Evolutionary conservation across 2,113 vertebrate species (phyloP).

Genomic region (Alligator sinensis): DNA sequence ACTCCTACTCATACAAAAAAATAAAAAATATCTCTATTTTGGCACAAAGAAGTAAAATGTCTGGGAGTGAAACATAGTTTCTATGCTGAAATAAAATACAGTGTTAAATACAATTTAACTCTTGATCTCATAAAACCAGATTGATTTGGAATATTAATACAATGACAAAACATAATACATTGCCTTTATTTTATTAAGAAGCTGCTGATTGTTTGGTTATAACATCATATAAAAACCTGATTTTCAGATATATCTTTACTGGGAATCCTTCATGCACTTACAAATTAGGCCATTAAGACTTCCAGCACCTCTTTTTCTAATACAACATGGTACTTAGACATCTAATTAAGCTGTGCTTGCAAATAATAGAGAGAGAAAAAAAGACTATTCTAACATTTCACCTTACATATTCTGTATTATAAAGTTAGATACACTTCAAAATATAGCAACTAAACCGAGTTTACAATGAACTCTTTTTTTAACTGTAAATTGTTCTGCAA

Average conservation of each 20-base stretch:
- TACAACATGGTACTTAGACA: neutral
- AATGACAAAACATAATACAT: neutral
- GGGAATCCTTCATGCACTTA: neutral
- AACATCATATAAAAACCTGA: neutral
- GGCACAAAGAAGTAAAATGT: neutral
- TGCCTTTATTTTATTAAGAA: neutral
- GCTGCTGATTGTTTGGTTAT: neutral
- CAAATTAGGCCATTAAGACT: neutral
- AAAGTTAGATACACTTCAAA: no score
- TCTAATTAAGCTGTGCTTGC: neutral
- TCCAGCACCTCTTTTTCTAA: neutral
- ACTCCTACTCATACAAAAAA: no score
- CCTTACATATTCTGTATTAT: no score
- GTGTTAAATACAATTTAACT: neutral
- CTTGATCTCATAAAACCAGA: neutral
- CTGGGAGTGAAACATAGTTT: neutral
- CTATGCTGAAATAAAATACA: rapidly evolving
- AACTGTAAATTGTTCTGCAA: no score
- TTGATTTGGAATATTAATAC: neutral
- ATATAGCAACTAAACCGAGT: no score
- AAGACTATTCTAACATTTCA: no score
- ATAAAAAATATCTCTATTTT: neutral
- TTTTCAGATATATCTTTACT: neutral
- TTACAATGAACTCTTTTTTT: no score
- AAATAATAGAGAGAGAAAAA: neutral